Base-by-base conservation (phyloP, 2,888 invertebrate species). In the Oscheius sp. region DNA sequence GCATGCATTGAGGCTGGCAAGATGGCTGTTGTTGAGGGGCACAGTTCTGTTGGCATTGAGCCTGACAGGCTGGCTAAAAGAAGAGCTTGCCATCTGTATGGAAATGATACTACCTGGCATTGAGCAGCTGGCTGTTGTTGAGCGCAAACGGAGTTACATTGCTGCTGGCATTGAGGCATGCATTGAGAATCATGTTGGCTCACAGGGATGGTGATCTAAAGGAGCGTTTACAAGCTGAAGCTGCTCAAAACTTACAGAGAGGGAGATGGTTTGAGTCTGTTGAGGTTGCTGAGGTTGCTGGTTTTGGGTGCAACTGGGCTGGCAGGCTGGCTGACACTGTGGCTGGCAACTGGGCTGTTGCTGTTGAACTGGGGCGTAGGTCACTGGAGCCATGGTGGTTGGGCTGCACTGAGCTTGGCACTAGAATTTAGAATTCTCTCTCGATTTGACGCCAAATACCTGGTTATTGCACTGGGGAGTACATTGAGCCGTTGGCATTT, bases 401-500 rank as follows among this genome's bases (percentile, higher is more conserved):
- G 73, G 50, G 25, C 5, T 25, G 25, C 48, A 48, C 48, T 48
- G 48, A 25, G 20, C 3, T 4, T 48, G 39, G 65, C 66, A 37
- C 58, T 8, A 57, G 55, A 64, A 64, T 71, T 73, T n/a, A n/a
- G n/a, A n/a, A n/a, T 31, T 75, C 63, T 57, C 71, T 71, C 31
- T 68, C 70, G 39, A 70, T 72, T 37, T 70, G 64, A 15, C 12
- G 42, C 3, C 15, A 42, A 3, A n/a, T 42, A 42, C 42, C 12
- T 42, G 48, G 25, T n/a, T n/a, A n/a, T n/a, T n/a, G 57, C 72
- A 74, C 61, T 71, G 72, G 50, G 77, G 72, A 48, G 71, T 70
- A 66, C 78, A 76, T 52, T 76, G 78, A 17, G 68, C 33, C n/a
- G 45, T 63, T 39, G 74, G 70, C 65, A 69, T 73, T 27, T 75